Evolutionary conservation across 2,113 vertebrate genomes (phyloP), one percentile per base, ranked within the genome.

Genomic region (Spea multiplicata): DNA sequence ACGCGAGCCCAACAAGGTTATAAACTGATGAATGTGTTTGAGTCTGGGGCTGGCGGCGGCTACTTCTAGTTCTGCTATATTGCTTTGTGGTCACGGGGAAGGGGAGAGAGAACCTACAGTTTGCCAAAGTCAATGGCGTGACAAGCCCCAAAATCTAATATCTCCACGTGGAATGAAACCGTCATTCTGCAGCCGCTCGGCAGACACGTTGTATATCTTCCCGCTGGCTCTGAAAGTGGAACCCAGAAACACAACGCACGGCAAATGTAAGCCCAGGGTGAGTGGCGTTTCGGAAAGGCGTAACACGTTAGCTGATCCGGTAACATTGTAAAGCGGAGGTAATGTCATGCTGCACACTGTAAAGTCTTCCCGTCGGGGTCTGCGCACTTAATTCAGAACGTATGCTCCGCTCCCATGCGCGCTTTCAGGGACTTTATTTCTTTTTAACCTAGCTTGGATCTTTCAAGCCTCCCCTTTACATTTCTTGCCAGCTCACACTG

Each of bases 311-410:
- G 55, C 46, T 64, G 75, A 78, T 78, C 75, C 75, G 14, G 67
- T 59, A 71, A 71, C 57, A 44, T 71, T 78, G 50, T 71, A 65
- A 78, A 71, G 52, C 47, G 6, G 14, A 78, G 48, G 59, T 71
- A 78, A 78, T 72, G 76, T 62, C 67, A 78, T 71, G 57, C 44
- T 71, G 53, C 76, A 71, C 59, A 13, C 47, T 53, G 53, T 53
- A 76, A 76, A 69, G 65, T 49, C 50, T 45, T 78, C 57, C 16
- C 4, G 57, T 78, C 76, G 71, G 76, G 66, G 46, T 53, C 50
- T 53, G 74, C 61, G 75, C 70, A 44, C 16, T 12, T 78, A 78
- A 78, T 65, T 48, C 4, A 46, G 4, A 72, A 50, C 30, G 67
- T 65, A 78, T 78, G 75, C 9, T 30, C 53, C 5, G 1, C 14